These are phyloP conservation scores for Parambassis ranga DNA, from an alignment of 2,797 vertebrate genomes.

Conservation along the genomic window DNA sequence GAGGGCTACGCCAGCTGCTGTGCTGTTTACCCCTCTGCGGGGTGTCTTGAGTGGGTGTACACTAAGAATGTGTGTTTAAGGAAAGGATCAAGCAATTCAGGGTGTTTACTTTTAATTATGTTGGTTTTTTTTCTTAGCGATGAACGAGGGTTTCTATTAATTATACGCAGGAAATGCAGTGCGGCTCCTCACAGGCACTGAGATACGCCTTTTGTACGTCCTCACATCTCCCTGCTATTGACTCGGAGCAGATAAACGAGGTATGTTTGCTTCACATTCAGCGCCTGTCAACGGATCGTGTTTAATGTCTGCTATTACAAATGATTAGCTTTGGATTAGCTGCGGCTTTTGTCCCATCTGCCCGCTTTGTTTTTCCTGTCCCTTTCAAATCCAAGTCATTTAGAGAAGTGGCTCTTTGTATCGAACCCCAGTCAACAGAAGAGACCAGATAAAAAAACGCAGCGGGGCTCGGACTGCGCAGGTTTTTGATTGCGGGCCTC, in stretches of 20 bases:
- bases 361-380: constrained; percentile 40
- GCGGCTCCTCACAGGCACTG: constrained; percentile 10
- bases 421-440: constrained; percentile 35
- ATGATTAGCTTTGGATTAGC: constrained; percentile 69
- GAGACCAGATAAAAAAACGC: background rate
- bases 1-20: constrained; percentile 67
- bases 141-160: constrained; percentile 43
- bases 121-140: constrained; percentile 21
- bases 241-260: constrained; percentile 57
- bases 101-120: constrained; percentile 74
- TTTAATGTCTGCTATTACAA: constrained; percentile 66
- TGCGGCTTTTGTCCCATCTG: constrained; percentile 46
- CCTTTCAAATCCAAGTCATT: constrained; percentile 47
- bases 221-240: constrained; percentile 40
- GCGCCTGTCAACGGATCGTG: constrained; percentile 42
- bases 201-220: constrained; percentile 37
- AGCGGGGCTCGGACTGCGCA: background rate
- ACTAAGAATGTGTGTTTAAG: constrained; percentile 38
- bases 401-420: constrained; percentile 38
- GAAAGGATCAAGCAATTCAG: constrained; percentile 41
- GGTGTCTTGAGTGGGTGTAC: constrained; percentile 23
- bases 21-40: constrained; percentile 47
- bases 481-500: constrained; percentile 20
- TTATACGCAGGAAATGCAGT: constrained; percentile 43
- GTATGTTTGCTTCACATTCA: constrained; percentile 44